Evolutionary conservation across 2,113 vertebrate genomes (phyloP), one percentile per base, ranked within the genome.

Genomic region (Varanus salvator): DNA sequence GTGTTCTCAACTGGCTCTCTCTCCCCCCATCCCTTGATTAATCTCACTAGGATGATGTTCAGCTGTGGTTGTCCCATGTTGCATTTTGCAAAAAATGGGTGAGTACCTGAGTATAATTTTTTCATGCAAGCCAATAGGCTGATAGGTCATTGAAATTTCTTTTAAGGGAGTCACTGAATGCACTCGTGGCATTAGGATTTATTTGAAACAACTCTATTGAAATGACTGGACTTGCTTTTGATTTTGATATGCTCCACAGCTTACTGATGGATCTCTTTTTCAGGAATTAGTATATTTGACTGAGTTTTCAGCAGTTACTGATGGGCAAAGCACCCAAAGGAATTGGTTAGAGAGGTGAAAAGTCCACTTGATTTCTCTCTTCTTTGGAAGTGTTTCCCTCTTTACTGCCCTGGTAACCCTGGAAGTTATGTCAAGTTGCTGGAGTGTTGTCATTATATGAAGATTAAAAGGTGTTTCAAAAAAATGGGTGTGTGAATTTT

Each of bases 31-130:
- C 66, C 0, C 1, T 92, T 90, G 72, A 48, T 50, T 95, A n/a
- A 60, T 90, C 71, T 82, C 91, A 90, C 57, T 92, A 99, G 99
- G 98, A 98, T 25, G 99, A 99, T 89, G 91, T 99, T 87, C 98
- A 98, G 94, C 97, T 99, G 29, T 99, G 99, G 99, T 96, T 99
- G 38, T 99, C 99, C 0, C 98, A 99, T 4, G 94, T 99, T 64
- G 98, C 98, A 1, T 99, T 99, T 95, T 98, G 98, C 97, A 99
- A 99, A 96, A 98, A 99, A 95, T 99, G 99, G 99, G 99, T 99
- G 95, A 84, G 98, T 98, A 92, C 89, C 38, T 93, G 80, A 81
- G 80, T 78, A 88, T 80, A 4, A 27, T 66, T 85, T 94, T 6
- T 0, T 9, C 15, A 57, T 12, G 34, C 75, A n/a, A 66, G n/a